Evolutionary conservation across 2,888 invertebrate species (phyloP).

Genomic region (Rosalia funebris): DNA sequence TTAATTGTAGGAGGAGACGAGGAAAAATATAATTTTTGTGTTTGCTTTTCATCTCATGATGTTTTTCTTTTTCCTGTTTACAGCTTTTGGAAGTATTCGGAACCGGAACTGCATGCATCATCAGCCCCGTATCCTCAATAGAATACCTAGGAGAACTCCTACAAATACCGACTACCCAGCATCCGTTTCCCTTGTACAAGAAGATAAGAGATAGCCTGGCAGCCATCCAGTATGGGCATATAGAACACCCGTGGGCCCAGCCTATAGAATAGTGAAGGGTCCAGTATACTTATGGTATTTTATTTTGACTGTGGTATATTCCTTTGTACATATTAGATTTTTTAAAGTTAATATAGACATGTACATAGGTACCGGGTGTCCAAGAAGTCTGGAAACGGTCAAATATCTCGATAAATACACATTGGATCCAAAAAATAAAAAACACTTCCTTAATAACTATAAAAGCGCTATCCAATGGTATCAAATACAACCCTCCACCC

Average conservation of each 20-base stretch:
- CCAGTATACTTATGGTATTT: slow-evolving; percentile 18
- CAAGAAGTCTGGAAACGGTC: too few relatives aligned
- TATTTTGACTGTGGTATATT: slow-evolving; percentile 36
- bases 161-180: slow-evolving; percentile 78
- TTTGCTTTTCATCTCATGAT: too few relatives aligned
- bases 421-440: too few relatives aligned
- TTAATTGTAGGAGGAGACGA: too few relatives aligned
- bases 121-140: slow-evolving; percentile 90
- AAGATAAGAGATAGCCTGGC: slow-evolving; percentile 79
- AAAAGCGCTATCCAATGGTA: too few relatives aligned
- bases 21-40: too few relatives aligned
- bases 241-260: slow-evolving; percentile 84
- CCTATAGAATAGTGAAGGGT: slow-evolving; percentile 66
- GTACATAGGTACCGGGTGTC: too few relatives aligned
- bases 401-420: too few relatives aligned
- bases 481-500: too few relatives aligned
- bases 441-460: too few relatives aligned
- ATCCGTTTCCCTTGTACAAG: slow-evolving; percentile 79
- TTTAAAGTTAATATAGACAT: too few relatives aligned
- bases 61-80: slow-evolving; percentile 56
- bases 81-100: slow-evolving; percentile 97
- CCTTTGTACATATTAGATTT: slow-evolving; percentile 6
- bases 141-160: slow-evolving; percentile 77
- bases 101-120: slow-evolving; percentile 96
- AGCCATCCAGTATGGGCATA: slow-evolving; percentile 90